Conservation (phyloP, 2,888 invertebrate genomes). For the Dioctria linearis region DNA sequence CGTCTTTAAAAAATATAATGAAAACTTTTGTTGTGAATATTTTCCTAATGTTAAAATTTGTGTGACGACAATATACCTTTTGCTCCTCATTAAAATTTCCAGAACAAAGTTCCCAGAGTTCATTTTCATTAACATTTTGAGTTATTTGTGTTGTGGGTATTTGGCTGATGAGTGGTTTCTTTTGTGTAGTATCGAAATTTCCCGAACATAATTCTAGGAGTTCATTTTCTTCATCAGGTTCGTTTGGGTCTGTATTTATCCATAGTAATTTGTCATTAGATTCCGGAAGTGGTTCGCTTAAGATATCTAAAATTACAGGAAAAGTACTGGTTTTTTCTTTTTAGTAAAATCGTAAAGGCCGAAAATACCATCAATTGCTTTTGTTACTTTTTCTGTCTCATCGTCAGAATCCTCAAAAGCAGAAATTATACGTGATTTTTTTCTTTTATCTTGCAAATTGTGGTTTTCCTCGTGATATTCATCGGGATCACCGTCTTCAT, state of each 20-base stretch:
- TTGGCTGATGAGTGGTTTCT: conserved; percentile 41
- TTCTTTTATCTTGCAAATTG: conserved; percentile 61
- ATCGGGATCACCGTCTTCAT: conserved; percentile 67
- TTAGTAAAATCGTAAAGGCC: background rate
- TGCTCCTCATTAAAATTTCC: conserved; percentile 70
- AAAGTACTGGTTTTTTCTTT: background rate
- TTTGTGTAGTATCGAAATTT: conserved; percentile 67
- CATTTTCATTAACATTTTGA: conserved; percentile 70
- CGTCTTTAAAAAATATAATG: too few species aligned
- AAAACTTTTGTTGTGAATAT: too few species aligned
- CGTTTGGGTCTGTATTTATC: conserved; percentile 13
- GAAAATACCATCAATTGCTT: conserved; percentile 33
- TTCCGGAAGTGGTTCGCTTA: background rate
- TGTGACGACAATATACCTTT: background rate
- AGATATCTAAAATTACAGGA: background rate
- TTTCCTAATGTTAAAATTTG: too few species aligned
- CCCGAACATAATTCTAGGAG: conserved; percentile 75
- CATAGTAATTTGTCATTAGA: background rate
- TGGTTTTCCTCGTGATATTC: conserved; percentile 67
- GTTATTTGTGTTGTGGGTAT: conserved; percentile 31
- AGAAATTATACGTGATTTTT: conserved; percentile 69
- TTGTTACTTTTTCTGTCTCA: conserved; percentile 62
- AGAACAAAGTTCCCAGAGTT: conserved; percentile 74
- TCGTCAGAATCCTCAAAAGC: conserved; percentile 68
- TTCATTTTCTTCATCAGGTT: conserved; percentile 70